A percentile compares a stretch with the other conserved stretches of the same genome.
Conservation (phyloP, 2,797 vertebrate species). For the Lycodopsis pacificus region DNA sequence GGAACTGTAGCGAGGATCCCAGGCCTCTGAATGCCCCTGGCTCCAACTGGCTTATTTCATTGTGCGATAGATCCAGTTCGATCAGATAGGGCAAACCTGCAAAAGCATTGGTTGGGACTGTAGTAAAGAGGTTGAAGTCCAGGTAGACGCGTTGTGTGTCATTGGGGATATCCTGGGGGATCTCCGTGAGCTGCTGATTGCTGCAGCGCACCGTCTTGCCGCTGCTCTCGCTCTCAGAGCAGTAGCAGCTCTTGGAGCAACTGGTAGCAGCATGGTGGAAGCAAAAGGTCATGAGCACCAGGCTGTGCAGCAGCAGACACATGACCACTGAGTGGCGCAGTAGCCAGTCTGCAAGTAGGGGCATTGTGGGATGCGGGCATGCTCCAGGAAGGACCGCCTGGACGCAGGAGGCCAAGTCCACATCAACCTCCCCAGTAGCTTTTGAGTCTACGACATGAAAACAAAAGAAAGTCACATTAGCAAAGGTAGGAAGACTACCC, state of each 20-base stretch:
- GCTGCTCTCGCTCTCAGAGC: slow-evolving; percentile 87
- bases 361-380: slow-evolving; percentile 80
- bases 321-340: slow-evolving; percentile 84
- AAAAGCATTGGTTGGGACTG: slow-evolving; percentile 91
- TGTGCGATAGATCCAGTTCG: slow-evolving; percentile 96
- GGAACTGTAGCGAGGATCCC: slow-evolving; percentile 85
- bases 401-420: slow-evolving; percentile 39
- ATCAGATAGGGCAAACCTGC: slow-evolving; percentile 87
- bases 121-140: slow-evolving; percentile 92
- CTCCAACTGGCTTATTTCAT: slow-evolving; percentile 88
- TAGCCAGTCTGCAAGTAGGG: slow-evolving; percentile 79
- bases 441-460: slow-evolving; percentile 63
- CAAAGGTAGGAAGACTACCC: not conserved
- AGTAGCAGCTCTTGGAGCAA: slow-evolving; percentile 93
- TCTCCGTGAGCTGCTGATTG: slow-evolving; percentile 88
- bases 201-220: slow-evolving; percentile 95
- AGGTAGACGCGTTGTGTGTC: slow-evolving; percentile 93
- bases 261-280: slow-evolving; percentile 82
- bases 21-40: slow-evolving; percentile 91
- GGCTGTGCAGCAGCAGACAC: slow-evolving; percentile 88
- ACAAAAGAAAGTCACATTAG: slow-evolving; percentile 37
- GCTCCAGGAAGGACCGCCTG: slow-evolving; percentile 72
- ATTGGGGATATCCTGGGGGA: slow-evolving; percentile 94
- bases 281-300: slow-evolving; percentile 90
- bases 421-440: slow-evolving; percentile 69